Evolutionary conservation across 2,888 invertebrate genomes (phyloP), one percentile per base, ranked within the genome.

Genomic region (Phania funesta): DNA sequence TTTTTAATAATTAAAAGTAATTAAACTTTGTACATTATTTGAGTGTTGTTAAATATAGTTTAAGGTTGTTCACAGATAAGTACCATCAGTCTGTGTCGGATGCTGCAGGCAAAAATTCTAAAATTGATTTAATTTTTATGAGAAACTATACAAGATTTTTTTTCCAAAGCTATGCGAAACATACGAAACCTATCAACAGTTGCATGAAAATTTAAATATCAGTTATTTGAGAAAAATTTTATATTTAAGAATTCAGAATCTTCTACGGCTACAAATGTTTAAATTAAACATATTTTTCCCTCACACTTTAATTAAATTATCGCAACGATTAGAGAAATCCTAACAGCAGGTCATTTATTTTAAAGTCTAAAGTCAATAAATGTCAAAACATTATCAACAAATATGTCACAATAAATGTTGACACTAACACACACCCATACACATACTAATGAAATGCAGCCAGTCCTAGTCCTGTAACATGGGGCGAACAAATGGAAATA

Each of bases 321-420:
- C 38, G 16, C 65, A 78, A 56, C 67, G 41, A 32, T 58, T 65
- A 22, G 48, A 22, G 48, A 80, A 75, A 80, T 75, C 56, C 58
- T 50, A 80, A 76, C 80, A 80, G 80, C 80, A 70, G 76, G 76
- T 76, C 48, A 60, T 80, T 71, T 76, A 44, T 76, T 76, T 52
- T 56, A 50, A 73, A 79, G 41, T 65, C 58, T 64, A 78, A 77
- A 77, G 80, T 80, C 73, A 83, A 83, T 80, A 77, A 83, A 80
- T 83, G 77, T 80, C 83, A 80, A 64, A 78, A 78, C 70, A 67
- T 26, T 73, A 71, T 80, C 80, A 80, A 83, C 80, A 80, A 80
- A 80, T 74, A 83, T 82, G 82, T 75, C 78, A 82, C 74, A 78
- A 82, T 75, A 78, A 56, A 65, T 74, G 60, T 38, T 32, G 48